phyloP scores from a whole-genome alignment of 2,797 vertebrate genomes.

The Dallia pectoralis region DNA sequence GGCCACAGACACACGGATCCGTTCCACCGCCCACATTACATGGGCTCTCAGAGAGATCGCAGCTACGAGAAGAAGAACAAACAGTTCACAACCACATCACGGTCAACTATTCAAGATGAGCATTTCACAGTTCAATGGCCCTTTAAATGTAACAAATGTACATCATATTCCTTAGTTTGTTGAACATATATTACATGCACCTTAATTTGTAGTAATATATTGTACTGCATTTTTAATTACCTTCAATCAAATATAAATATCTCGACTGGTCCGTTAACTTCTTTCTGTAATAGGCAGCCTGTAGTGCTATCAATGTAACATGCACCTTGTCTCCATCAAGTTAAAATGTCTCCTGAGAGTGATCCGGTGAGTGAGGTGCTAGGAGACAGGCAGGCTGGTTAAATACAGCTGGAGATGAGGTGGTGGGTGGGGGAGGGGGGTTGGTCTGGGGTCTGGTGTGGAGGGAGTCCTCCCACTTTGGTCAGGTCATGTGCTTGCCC shows the following conservation, averaged over 20 bases:
- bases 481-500: neutral
- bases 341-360: neutral
- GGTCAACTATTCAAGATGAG: neutral
- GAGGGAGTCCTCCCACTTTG: neutral
- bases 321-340: neutral
- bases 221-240: neutral
- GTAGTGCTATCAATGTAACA: neutral
- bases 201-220: neutral
- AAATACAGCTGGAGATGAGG: slow-evolving; percentile 7
- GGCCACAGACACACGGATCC: slow-evolving; percentile 57
- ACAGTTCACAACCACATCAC: neutral
- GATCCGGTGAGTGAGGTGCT: neutral
- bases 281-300: neutral
- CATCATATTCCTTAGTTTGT: neutral
- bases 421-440: neutral
- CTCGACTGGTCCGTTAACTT: neutral
- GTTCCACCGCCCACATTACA: slow-evolving; percentile 57
- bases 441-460: neutral
- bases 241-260: neutral
- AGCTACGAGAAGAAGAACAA: neutral
- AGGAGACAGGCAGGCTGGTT: slow-evolving; percentile 9
- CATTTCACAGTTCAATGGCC: neutral
- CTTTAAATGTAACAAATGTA: neutral
- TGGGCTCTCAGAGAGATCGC: neutral
- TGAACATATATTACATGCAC: neutral